Evolutionary conservation across 2,888 invertebrate species (phyloP).

Genomic region (Lottia gigantea): DNA sequence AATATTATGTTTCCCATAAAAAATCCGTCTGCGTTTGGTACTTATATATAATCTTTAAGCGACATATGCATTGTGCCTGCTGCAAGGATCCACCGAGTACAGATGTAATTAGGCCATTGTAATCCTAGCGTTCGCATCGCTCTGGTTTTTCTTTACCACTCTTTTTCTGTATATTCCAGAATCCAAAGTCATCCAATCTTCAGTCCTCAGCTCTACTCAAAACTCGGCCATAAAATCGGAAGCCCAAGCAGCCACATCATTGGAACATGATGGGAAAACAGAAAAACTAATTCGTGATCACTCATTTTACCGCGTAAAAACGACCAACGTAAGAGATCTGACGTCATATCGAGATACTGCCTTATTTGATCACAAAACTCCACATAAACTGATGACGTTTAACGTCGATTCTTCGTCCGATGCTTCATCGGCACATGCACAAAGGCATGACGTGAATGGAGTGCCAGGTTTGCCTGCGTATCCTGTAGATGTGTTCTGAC

Average conservation of each 20-base stretch:
- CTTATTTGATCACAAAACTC: background rate
- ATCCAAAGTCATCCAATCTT: background rate
- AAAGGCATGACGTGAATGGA: background rate
- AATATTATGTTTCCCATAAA: no score
- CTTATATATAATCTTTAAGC: no score
- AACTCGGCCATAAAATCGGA: background rate
- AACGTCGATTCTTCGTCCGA: background rate
- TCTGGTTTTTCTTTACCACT: no score
- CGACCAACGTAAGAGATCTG: background rate
- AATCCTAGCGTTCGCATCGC: no score
- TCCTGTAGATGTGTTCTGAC: background rate
- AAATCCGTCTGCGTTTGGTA: no score
- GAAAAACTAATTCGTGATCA: background rate
- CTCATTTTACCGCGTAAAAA: background rate
- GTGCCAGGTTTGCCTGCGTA: background rate
- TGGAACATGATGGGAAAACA: background rate
- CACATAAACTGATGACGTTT: background rate
- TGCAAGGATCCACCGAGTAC: no score
- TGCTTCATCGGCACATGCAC: background rate
- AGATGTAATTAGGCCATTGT: no score
- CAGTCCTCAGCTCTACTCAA: conserved; percentile 3
- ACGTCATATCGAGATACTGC: background rate
- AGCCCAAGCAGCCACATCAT: background rate
- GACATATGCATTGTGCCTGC: no score
- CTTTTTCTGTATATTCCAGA: background rate